These are phyloP conservation scores for Pinna nobilis DNA, from an alignment of 1,140 invertebrate genomes.

Conservation along the genomic window DNA sequence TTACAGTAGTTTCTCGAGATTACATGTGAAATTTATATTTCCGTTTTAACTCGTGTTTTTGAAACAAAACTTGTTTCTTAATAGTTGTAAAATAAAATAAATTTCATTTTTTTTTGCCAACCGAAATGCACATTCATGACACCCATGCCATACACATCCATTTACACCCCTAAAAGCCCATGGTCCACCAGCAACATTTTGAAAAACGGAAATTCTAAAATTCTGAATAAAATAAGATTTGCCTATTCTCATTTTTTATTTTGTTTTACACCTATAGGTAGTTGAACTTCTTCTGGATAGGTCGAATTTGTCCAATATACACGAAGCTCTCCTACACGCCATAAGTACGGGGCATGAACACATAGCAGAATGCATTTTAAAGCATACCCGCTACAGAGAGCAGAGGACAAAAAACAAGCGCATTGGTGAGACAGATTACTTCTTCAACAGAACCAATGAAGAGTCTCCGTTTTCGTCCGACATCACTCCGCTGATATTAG, in stretches of 20 bases:
- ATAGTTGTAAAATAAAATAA: too few relatives aligned
- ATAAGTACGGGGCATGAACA: constrained; percentile 72
- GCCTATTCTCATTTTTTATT: background rate
- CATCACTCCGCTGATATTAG: constrained; percentile 73
- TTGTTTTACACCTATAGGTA: constrained; percentile 49
- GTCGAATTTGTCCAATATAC: constrained; percentile 67
- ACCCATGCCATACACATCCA: too few relatives aligned
- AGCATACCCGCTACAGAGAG: constrained; percentile 70
- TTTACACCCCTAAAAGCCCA: too few relatives aligned
- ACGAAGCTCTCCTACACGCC: constrained; percentile 71
- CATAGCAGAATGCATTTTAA: constrained; percentile 71
- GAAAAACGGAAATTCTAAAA: too few relatives aligned
- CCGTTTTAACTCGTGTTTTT: too few relatives aligned
- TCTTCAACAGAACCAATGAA: constrained; percentile 63
- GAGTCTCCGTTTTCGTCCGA: constrained; percentile 69
- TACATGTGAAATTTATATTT: too few relatives aligned
- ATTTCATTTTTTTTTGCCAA: too few relatives aligned
- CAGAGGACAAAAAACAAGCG: constrained; percentile 65
- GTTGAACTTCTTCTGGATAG: constrained; percentile 68
- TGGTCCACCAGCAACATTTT: too few relatives aligned
- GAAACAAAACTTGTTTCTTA: too few relatives aligned
- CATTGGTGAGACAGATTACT: constrained; percentile 64
- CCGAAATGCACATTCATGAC: too few relatives aligned
- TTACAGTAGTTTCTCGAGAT: too few relatives aligned
- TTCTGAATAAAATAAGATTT: background rate